Percentiles rank a stretch among this genome's conserved stretches.
Conservation (phyloP, 2,797 vertebrate genomes). For the Acanthurus leucopareius region DNA sequence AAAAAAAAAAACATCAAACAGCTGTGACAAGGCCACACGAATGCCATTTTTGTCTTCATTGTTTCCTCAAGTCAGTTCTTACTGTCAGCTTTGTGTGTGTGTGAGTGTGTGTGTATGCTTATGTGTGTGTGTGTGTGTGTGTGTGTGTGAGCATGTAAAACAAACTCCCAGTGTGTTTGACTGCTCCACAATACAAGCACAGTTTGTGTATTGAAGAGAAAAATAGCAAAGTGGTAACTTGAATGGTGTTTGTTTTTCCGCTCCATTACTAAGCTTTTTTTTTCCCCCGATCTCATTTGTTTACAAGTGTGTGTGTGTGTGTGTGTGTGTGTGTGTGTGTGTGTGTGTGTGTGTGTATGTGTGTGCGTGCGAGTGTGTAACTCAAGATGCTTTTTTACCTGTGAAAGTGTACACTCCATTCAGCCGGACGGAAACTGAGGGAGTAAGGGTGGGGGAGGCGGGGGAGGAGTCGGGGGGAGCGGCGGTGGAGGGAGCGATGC, state of each 20-base stretch:
- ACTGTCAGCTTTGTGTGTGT: slow-evolving; percentile 8
- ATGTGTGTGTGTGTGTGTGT: background rate
- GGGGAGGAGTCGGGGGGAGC: slow-evolving; percentile 53
- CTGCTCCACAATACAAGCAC: slow-evolving; percentile 39
- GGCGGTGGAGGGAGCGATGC: slow-evolving; percentile 49
- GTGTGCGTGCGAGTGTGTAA: slow-evolving; percentile 47
- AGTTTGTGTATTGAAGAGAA: slow-evolving; percentile 38
- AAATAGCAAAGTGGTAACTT: slow-evolving; percentile 42
- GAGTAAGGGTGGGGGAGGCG: slow-evolving; percentile 62
- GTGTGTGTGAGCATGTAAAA: slow-evolving; percentile 15
- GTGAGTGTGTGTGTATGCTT: background rate
- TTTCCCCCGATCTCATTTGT: slow-evolving; percentile 15
- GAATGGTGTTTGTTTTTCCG: slow-evolving; percentile 50
- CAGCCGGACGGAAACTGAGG: slow-evolving; percentile 82
- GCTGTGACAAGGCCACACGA: slow-evolving; percentile 53
- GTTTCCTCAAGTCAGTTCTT: slow-evolving; percentile 10
- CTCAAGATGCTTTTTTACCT: slow-evolving; percentile 81
- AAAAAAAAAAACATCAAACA: slow-evolving; percentile 74
- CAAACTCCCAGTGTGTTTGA: slow-evolving; percentile 38
- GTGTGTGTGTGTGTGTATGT: too few species aligned
- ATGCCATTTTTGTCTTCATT: slow-evolving; percentile 48
- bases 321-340: too few species aligned
- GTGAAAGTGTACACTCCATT: slow-evolving; percentile 85
- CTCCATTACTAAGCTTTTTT: slow-evolving; percentile 49
- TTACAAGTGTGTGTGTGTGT: slow-evolving; percentile 6